phyloP scores from a whole-genome alignment of 2,888 invertebrate species.

The Amorpha juglandis region DNA sequence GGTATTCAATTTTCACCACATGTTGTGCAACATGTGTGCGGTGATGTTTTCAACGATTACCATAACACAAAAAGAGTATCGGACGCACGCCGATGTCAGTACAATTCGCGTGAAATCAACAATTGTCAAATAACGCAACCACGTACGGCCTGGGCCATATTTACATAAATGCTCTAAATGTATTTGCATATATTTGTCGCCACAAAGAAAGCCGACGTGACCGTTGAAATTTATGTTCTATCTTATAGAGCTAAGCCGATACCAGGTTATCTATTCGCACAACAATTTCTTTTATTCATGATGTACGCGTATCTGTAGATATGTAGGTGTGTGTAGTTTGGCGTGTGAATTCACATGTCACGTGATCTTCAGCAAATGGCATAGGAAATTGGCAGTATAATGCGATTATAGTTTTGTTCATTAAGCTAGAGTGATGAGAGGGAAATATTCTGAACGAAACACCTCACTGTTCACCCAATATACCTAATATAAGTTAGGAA shows the following conservation, averaged over 20 bases:
- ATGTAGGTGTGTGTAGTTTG: slow-evolving; percentile 4
- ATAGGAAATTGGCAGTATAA: slow-evolving; percentile 16
- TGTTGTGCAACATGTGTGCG: too few species aligned
- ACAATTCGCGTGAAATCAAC: slow-evolving; percentile 41
- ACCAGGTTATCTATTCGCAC: slow-evolving; percentile 19
- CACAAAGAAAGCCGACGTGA: slow-evolving; percentile 43
- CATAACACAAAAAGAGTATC: background rate
- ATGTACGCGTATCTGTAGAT: background rate
- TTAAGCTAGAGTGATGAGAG: background rate
- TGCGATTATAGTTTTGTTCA: slow-evolving; percentile 4
- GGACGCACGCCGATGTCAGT: background rate
- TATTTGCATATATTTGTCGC: slow-evolving; percentile 53
- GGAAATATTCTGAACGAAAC: background rate
- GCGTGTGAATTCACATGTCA: background rate
- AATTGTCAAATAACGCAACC: slow-evolving; percentile 42
- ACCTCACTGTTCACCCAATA: too few species aligned
- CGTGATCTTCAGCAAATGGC: slow-evolving; percentile 5
- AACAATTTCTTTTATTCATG: slow-evolving; percentile 6
- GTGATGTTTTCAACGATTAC: background rate
- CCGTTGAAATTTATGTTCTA: slow-evolving; percentile 33
- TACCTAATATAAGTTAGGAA: too few species aligned
- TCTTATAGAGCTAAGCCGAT: slow-evolving; percentile 29
- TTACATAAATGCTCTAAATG: slow-evolving; percentile 44
- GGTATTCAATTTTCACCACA: too few species aligned
- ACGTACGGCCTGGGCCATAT: slow-evolving; percentile 36